A percentile compares a stretch with the other conserved stretches of the same genome.
Conservation (phyloP, 2,113 vertebrate species). For the Megaceryle maxima region DNA sequence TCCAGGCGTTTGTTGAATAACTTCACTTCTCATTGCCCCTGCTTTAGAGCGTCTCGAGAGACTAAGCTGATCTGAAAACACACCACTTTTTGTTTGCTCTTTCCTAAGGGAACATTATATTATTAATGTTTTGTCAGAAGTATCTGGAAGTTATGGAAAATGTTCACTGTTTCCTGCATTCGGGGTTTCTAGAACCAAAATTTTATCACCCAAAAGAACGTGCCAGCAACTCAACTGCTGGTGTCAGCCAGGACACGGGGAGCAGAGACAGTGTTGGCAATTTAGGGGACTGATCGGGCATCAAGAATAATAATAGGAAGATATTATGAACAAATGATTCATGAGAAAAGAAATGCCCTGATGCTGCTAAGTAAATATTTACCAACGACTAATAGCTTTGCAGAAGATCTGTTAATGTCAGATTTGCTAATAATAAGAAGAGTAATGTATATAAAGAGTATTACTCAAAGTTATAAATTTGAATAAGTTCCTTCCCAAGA, state of each 20-base stretch:
- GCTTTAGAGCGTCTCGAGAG: not conserved
- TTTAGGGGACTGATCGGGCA: not conserved
- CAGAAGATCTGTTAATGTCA: constrained; percentile 1
- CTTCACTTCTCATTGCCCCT: not conserved
- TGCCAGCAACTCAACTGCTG: not conserved
- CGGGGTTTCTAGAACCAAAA: not conserved
- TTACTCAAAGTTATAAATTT: not conserved
- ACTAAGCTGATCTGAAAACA: not conserved
- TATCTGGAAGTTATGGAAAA: not conserved
- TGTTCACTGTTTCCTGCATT: not conserved
- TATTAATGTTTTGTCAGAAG: not conserved
- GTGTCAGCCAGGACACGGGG: not conserved
- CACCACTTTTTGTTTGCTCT: not conserved
- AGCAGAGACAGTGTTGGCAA: not conserved
- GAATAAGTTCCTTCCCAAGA: not conserved
- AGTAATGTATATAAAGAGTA: not conserved
- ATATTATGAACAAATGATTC: not conserved
- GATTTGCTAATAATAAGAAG: not conserved
- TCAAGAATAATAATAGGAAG: not conserved
- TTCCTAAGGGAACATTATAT: not conserved
- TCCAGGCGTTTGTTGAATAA: not conserved
- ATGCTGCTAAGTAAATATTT: constrained; percentile 21
- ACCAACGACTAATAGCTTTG: not conserved
- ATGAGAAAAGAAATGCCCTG: not conserved
- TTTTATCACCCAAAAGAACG: not conserved